These are phyloP conservation scores for Reticulitermes lucifugus DNA, from an alignment of 2,888 invertebrate species.

Conservation along the genomic window DNA sequence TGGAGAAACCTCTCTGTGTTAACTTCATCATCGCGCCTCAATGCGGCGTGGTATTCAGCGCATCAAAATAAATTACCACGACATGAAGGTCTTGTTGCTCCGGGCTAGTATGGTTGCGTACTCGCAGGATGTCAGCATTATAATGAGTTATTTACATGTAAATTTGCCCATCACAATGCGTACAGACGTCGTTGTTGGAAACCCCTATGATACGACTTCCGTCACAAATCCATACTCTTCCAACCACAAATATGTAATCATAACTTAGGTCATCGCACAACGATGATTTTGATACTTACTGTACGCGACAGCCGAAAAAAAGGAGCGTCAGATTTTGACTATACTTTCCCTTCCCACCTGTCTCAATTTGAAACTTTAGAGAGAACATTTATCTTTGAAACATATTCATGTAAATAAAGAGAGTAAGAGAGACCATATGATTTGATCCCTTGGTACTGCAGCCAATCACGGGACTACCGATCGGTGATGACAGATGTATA, in stretches of 20 bases:
- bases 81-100: slow-evolving; percentile 16
- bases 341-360: too few relatives aligned
- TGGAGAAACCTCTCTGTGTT: not conserved
- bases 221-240: slow-evolving; percentile 4
- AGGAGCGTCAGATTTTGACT: too few relatives aligned
- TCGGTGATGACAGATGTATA: too few relatives aligned
- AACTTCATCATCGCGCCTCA: not conserved
- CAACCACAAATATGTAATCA: not conserved
- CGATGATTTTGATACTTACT: too few relatives aligned
- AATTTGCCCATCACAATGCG: slow-evolving; percentile 33
- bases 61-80: slow-evolving; percentile 9
- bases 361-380: too few relatives aligned
- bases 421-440: too few relatives aligned
- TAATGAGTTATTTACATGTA: slow-evolving; percentile 40
- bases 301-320: too few relatives aligned
- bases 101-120: slow-evolving; percentile 1
- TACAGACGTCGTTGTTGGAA: not conserved
- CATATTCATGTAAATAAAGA: too few relatives aligned
- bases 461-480: too few relatives aligned
- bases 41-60: not conserved
- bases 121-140: slow-evolving; percentile 31
- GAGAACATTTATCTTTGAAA: too few relatives aligned
- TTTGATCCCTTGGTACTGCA: too few relatives aligned
- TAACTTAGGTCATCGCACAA: not conserved
- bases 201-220: not conserved